Base-by-base conservation (phyloP, 2,113 vertebrate genomes). In the Nerophis lumbriciformis region DNA sequence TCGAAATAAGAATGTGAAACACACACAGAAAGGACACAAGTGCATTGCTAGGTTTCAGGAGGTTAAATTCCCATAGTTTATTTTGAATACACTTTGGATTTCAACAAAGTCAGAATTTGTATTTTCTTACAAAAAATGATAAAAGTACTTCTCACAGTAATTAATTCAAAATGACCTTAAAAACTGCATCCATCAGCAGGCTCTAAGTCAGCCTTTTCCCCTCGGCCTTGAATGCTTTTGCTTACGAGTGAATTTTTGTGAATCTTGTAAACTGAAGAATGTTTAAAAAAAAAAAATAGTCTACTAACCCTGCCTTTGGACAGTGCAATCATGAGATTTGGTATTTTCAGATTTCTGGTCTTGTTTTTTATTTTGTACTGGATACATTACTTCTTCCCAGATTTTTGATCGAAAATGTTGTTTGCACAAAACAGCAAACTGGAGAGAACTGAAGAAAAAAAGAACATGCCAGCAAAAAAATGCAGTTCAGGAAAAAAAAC, bases 401-500 rank as follows among this genome's bases (percentile, higher is more conserved):
- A 49, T 60, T 48, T 65, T 58, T 76, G 61, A 79, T 66, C 72
- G 69, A 65, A 68, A 77, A 76, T 15, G 61, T 59, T 75, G 55
- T 61, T 54, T 73, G 58, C 15, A 49, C 66, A 75, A 64, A 68
- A 63, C 62, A 72, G 73, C 59, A 66, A 78, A 76, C 38, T 48
- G 71, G 79, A 66, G 49, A 75, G 74, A 63, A 56, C 35, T 76
- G 72, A 66, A 77, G 65, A 66, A 74, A 81, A 68, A 81, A 68
- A 55, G 54, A 63, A 53, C 60, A 56, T 81, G 78, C 87, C 81
- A 84, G 83, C 85, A 85, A 78, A 86, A 19, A 78, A 82, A 82
- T 83, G 63, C 8, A 77, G 77, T 76, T 68, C 73, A 87, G 80
- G 79, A 28, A 81, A 79, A 81, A 79, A 84, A 83, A 84, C 80